Evolutionary conservation across 2,797 vertebrate genomes (phyloP).

Genomic region (Spondyliosoma cantharus): DNA sequence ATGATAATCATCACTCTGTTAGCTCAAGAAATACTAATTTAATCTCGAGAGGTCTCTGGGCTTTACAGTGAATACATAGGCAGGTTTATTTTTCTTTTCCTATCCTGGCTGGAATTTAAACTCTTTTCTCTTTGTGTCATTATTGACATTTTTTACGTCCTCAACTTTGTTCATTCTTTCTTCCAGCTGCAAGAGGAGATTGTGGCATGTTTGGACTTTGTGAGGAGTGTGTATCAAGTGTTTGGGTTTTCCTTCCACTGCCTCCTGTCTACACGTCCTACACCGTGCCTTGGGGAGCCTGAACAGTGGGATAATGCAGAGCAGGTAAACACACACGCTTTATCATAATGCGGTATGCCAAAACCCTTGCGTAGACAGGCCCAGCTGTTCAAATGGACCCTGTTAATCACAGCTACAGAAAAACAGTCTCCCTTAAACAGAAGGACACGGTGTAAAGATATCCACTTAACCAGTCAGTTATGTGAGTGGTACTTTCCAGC

Average conservation of each 20-base stretch:
- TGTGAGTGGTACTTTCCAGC: constrained; percentile 30
- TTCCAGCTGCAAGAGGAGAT: constrained; percentile 91
- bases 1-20: constrained; percentile 29
- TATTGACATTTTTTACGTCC: constrained; percentile 29
- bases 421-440: neutral
- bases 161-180: neutral
- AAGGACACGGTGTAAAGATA: constrained; percentile 33
- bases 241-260: constrained; percentile 93
- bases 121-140: constrained; percentile 5
- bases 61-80: neutral
- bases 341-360: neutral
- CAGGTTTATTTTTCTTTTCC: neutral
- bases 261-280: constrained; percentile 90
- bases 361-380: neutral
- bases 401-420: constrained; percentile 13
- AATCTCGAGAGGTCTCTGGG: constrained; percentile 14
- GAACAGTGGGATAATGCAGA: constrained; percentile 91
- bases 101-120: constrained; percentile 15
- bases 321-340: constrained; percentile 80
- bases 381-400: constrained; percentile 25
- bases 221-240: constrained; percentile 87
- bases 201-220: constrained; percentile 89
- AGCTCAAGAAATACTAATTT: constrained; percentile 44
- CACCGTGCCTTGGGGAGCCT: constrained; percentile 89
- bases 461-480: constrained; percentile 37